Percentiles rank a stretch among this genome's conserved stretches.
These are phyloP conservation scores for Malachius bipustulatus DNA, from an alignment of 2,888 invertebrate species.

Conservation along the genomic window DNA sequence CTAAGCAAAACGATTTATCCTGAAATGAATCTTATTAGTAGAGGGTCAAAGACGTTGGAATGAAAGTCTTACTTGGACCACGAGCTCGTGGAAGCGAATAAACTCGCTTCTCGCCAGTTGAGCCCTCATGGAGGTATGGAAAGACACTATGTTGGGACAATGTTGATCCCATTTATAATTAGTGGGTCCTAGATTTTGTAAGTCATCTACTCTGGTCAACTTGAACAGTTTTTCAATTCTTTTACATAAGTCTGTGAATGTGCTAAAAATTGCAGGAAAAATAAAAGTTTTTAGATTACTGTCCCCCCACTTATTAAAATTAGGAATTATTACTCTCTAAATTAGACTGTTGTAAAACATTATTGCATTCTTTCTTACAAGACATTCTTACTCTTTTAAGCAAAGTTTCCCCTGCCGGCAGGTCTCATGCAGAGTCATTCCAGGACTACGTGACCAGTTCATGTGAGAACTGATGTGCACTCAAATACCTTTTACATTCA, in stretches of 20 bases:
- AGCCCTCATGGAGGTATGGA: constrained; percentile 44
- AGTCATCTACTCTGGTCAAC: constrained; percentile 23
- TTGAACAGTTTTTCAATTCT: constrained; percentile 25
- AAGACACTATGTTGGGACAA: constrained; percentile 42
- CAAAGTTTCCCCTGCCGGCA: too few relatives aligned
- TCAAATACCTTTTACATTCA: too few relatives aligned
- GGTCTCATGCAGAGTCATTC: too few relatives aligned
- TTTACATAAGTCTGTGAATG: constrained; percentile 21
- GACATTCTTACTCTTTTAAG: too few relatives aligned
- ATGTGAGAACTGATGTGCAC: too few relatives aligned
- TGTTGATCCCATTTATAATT: constrained; percentile 35
- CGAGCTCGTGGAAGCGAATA: constrained; percentile 42
- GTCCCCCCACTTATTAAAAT: too few relatives aligned
- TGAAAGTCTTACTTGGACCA: constrained; percentile 49
- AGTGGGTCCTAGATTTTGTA: constrained; percentile 20
- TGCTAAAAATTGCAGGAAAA: constrained; percentile 21
- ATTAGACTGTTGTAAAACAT: too few relatives aligned
- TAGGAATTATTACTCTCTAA: too few relatives aligned
- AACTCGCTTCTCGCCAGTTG: constrained; percentile 44
- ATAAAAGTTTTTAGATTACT: too few relatives aligned
- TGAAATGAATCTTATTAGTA: constrained; percentile 30
- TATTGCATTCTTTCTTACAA: too few relatives aligned
- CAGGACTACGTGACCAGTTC: too few relatives aligned
- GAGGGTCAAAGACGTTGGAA: too few relatives aligned
- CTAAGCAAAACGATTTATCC: constrained; percentile 72